Evolutionary conservation across 2,888 invertebrate species (phyloP).

Genomic region (Caenorhabditis sp.): DNA sequence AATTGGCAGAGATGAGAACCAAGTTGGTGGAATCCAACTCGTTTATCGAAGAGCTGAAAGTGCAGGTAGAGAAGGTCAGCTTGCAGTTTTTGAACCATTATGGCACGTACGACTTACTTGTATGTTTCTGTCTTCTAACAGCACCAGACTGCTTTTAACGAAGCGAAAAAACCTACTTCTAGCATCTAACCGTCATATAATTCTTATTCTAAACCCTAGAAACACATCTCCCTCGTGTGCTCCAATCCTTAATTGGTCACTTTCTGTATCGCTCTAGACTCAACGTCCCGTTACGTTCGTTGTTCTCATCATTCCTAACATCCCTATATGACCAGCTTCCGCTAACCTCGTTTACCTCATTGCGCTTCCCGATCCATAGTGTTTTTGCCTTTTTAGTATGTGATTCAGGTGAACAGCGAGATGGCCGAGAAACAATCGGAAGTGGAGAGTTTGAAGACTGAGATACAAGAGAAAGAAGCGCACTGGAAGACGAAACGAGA

Average conservation of each 20-base stretch:
- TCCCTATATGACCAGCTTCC: slow-evolving; percentile 42
- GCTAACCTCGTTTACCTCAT: slow-evolving; percentile 56
- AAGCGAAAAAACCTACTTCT: not conserved
- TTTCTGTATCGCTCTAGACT: slow-evolving; percentile 53
- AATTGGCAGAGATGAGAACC: slow-evolving; percentile 47
- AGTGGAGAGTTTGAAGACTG: slow-evolving; percentile 49
- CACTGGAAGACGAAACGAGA: slow-evolving; percentile 71
- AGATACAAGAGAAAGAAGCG: slow-evolving; percentile 57
- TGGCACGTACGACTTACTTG: not conserved
- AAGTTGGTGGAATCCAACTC: slow-evolving; percentile 56
- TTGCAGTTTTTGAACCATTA: slow-evolving; percentile 25
- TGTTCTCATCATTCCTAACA: slow-evolving; percentile 8
- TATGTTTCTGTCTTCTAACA: slow-evolving; percentile 45
- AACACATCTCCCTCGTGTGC: slow-evolving; percentile 24
- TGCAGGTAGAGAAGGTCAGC: slow-evolving; percentile 67
- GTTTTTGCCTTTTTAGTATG: slow-evolving; percentile 62
- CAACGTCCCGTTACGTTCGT: slow-evolving; percentile 34
- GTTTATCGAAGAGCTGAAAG: slow-evolving; percentile 64
- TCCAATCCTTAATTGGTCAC: slow-evolving; percentile 36
- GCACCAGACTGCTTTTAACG: slow-evolving; percentile 14
- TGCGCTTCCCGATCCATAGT: slow-evolving; percentile 20
- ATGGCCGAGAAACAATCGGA: slow-evolving; percentile 57
- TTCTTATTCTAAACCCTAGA: not conserved
- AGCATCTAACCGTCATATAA: not conserved
- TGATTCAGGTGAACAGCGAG: slow-evolving; percentile 64